Base-by-base conservation (phyloP, 2,888 invertebrate genomes). In the Meganola albula region DNA sequence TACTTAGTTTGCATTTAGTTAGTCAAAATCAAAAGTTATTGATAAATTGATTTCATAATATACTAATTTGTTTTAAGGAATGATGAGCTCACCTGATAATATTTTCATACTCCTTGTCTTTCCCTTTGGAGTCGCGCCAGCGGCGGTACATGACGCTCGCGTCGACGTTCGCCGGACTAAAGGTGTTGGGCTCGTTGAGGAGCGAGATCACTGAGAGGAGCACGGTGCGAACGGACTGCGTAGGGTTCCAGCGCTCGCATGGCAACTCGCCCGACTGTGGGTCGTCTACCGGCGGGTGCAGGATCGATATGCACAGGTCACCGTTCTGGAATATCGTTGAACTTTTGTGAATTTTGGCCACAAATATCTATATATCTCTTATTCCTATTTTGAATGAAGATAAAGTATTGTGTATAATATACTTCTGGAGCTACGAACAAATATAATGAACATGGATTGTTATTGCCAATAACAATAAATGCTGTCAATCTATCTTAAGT, bases 201-300 rank as follows among this genome's bases (percentile, higher is more conserved):
- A 99, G 90, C 9, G 99, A 99, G 70, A 99, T 99, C 58, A 99
- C 99, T 43, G 98, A 99, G 42, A 99, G 89, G 50, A 99, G 90
- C 63, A 99, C 97, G 30, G 99, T 99, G 75, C 98, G 95, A 68
- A 99, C 99, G 68, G 96, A 99, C 88, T 99, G 99, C 52, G 99
- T 99, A 32, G 99, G 99, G 89, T 99, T 99, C 99, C 99, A 99
- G 78, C 99, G 93, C 85, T 99, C 99, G 84, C 98, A 99, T 0
- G 99, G 98, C 63, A 99, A 83, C 79, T 99, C 99, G 12, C 99
- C 99, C 60, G 97, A 98, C 73, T 99, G 99, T 20, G 99, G 99
- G 86, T 99, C 99, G 82, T 99, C 99, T 35, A 98, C 94, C 10
- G 99, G 99, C 38, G 99, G 98, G 83, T 99, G 99, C 43, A 99